These are phyloP conservation scores for Caenorhabditis tropicalis DNA, from an alignment of 1,140 invertebrate genomes.

Conservation along the genomic window DNA sequence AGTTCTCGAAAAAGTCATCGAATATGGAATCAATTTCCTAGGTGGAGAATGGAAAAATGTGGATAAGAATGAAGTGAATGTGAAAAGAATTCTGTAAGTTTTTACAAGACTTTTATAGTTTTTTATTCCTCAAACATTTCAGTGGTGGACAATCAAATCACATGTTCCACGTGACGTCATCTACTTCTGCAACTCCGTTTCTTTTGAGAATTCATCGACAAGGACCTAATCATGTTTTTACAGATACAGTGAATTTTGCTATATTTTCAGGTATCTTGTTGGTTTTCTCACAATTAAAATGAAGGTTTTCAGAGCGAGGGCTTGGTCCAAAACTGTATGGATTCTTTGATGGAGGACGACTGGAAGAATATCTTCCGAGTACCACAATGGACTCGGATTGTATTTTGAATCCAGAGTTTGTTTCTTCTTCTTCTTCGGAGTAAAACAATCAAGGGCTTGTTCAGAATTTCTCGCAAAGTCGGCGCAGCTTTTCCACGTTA, in stretches of 20 bases:
- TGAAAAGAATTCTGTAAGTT: not conserved
- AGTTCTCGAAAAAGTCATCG: slow-evolving; percentile 6
- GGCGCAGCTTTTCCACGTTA: not conserved
- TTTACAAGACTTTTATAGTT: too few relatives aligned
- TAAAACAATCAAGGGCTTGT: not conserved
- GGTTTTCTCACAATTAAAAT: not conserved
- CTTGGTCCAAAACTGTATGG: slow-evolving; percentile 16
- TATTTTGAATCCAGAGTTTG: not conserved
- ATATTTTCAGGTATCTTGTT: slow-evolving; percentile 2
- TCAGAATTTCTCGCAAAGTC: not conserved
- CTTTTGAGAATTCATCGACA: not conserved
- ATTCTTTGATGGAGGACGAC: slow-evolving; percentile 27
- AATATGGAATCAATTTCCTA: not conserved
- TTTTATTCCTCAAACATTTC: too few relatives aligned
- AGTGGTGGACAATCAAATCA: slow-evolving; percentile 23
- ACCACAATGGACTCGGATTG: not conserved
- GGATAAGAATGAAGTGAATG: not conserved
- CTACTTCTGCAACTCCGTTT: not conserved
- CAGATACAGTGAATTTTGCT: slow-evolving; percentile 2
- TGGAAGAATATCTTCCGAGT: slow-evolving; percentile 28
- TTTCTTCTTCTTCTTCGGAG: not conserved
- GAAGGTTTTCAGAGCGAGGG: not conserved
- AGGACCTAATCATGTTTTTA: not conserved
- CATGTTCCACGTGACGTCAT: slow-evolving; percentile 14
- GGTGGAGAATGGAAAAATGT: slow-evolving; percentile 21